phyloP scores from a whole-genome alignment of 2,113 vertebrate genomes.

The Scomber colias region DNA sequence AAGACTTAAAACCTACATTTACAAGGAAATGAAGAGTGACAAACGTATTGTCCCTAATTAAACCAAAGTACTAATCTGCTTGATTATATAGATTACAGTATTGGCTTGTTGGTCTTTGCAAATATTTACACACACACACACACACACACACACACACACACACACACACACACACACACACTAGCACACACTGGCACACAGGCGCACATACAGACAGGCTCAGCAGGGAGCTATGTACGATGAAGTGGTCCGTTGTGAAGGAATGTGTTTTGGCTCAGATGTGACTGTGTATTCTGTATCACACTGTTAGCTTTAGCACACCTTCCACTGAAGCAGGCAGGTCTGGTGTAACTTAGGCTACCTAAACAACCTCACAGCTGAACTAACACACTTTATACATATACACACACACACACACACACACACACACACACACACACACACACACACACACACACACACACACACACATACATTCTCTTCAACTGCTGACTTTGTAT shows the following conservation, averaged over 20 bases:
- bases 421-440: not conserved
- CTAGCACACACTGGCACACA: not conserved
- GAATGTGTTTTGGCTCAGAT: constrained; percentile 71
- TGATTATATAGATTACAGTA: constrained; percentile 46
- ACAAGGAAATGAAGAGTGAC: constrained; percentile 21
- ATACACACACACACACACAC: constrained; percentile 3
- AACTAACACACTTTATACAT: constrained; percentile 61
- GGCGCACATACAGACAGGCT: constrained; percentile 25
- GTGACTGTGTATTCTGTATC: constrained; percentile 56
- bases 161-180: constrained; percentile 36
- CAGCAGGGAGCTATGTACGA: constrained; percentile 42
- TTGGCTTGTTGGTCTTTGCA: constrained; percentile 47
- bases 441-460: constrained; percentile 8
- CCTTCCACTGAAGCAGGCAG: constrained; percentile 53
- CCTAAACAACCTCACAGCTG: constrained; percentile 75
- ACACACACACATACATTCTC: not conserved
- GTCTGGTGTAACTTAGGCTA: constrained; percentile 54
- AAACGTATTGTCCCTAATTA: constrained; percentile 24
- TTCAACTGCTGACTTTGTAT: constrained; percentile 6
- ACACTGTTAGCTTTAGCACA: constrained; percentile 64
- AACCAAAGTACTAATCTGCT: constrained; percentile 19
- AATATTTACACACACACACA: constrained; percentile 63
- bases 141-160: constrained; percentile 5
- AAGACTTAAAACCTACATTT: constrained; percentile 6
- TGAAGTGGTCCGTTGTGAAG: constrained; percentile 65